These are phyloP conservation scores for Aphodius sticticus DNA, from an alignment of 2,888 invertebrate species.

Conservation along the genomic window DNA sequence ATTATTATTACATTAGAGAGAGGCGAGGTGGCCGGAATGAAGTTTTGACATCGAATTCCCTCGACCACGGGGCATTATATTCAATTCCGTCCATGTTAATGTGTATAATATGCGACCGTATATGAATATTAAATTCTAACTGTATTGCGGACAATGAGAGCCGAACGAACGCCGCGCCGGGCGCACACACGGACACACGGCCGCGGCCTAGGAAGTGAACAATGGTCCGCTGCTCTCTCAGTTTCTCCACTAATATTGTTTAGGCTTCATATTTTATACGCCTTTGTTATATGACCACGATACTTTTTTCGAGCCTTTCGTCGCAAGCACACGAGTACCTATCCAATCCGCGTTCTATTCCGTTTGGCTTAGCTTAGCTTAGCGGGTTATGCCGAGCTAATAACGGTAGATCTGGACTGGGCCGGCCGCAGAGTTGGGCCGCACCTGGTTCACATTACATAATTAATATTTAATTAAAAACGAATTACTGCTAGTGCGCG, in stretches of 20 bases:
- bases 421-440: background rate
- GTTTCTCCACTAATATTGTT: constrained; percentile 4
- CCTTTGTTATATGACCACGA: background rate
- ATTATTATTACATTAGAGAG: background rate
- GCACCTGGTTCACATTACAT: background rate
- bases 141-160: background rate
- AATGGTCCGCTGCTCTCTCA: background rate
- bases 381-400: background rate
- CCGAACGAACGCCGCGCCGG: background rate
- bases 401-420: background rate
- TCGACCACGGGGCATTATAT: background rate
- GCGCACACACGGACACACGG: background rate
- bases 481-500: background rate
- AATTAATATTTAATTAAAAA: constrained; percentile 4
- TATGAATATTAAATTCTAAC: constrained; percentile 4
- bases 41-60: background rate
- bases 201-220: background rate
- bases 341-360: background rate
- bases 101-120: background rate
- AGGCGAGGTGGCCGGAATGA: background rate
- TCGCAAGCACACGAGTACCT: background rate
- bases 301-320: background rate
- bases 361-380: background rate
- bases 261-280: constrained; percentile 4
- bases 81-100: constrained; percentile 4